Evolutionary conservation across 2,113 vertebrate species (phyloP).

Genomic region (Ia io): DNA sequence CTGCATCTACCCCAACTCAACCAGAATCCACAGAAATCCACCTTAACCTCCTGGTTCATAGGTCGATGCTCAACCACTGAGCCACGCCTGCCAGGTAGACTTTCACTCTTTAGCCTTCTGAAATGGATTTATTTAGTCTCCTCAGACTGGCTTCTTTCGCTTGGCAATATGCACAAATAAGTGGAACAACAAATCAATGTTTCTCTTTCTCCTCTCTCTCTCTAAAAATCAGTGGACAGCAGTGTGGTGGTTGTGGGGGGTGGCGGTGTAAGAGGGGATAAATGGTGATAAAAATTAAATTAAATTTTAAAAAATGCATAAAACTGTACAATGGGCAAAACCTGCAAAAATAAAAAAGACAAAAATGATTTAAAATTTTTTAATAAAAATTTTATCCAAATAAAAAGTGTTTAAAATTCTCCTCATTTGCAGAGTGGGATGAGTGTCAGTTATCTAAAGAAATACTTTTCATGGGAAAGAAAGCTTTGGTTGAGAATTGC

Average conservation of each 20-base stretch:
- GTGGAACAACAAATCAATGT: not conserved
- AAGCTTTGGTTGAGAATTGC: conserved; percentile 29
- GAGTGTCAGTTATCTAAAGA: not conserved
- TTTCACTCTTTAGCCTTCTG: not conserved
- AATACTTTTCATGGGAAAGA: conserved; percentile 33
- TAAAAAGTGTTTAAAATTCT: not conserved
- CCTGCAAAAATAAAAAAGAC: not conserved
- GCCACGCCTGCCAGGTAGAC: too few relatives aligned
- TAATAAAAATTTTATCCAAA: not conserved
- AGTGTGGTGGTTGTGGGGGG: not conserved
- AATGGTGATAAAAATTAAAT: not conserved
- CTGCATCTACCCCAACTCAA: too few relatives aligned
- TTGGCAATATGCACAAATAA: not conserved
- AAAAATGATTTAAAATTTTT: not conserved
- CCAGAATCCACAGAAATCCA: too few relatives aligned
- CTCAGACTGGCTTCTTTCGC: not conserved
- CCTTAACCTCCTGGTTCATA: too few relatives aligned
- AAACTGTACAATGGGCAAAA: not conserved
- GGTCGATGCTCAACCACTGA: too few relatives aligned
- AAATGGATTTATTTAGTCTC: not conserved
- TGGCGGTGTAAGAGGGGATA: not conserved
- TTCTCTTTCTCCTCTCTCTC: not conserved
- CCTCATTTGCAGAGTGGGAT: not conserved
- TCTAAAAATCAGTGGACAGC: not conserved
- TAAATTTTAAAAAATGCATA: not conserved